Evolutionary conservation across 2,797 vertebrate species (phyloP), one percentile per base, ranked within the genome.

Genomic region (Pteronotus mesoamericanus): DNA sequence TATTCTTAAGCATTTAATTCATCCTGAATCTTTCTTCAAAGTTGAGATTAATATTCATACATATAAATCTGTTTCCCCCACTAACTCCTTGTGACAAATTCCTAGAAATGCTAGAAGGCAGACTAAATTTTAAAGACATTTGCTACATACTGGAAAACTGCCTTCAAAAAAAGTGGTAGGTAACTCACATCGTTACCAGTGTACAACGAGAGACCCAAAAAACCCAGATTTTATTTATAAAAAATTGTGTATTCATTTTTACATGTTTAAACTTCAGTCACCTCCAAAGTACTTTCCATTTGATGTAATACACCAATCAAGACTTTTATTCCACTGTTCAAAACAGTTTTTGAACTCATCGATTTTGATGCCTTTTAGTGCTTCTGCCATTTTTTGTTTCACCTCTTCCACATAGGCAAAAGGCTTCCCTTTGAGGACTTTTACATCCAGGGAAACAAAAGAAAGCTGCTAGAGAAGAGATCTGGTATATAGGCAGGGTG

Each of bases 31-130:
- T 91, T 91, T 68, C 79, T 91, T 91, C 74, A 89, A 79, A 84
- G 53, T 3, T 86, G 44, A 95, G 66, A 94, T 95, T 91, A 93
- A 84, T 71, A 92, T 61, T 92, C 57, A 92, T 51, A 94, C 14
- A 92, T 21, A 94, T 53, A 69, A 92, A 85, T 71, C 57, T 85
- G 32, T 86, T 96, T 86, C 77, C 51, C 75, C 61, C 37, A 94
- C 89, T 91, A 86, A 84, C 48, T 95, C 37, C 68, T 95, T 51
- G 57, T 55, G 57, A 91, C 72, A 83, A 72, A 94, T 78, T 82
- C 74, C 48, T 84, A 96, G 42, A 95, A 91, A 91, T 61, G 22
- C 66, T 48, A 84, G 24, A 89, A 84, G 55, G 75, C 44, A 89
- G 34, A 85, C 53, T 55, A 57, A 46, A 78, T 86, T 89, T 92